Base-by-base conservation (phyloP, 2,113 vertebrate species). In the Tapirus terrestris region DNA sequence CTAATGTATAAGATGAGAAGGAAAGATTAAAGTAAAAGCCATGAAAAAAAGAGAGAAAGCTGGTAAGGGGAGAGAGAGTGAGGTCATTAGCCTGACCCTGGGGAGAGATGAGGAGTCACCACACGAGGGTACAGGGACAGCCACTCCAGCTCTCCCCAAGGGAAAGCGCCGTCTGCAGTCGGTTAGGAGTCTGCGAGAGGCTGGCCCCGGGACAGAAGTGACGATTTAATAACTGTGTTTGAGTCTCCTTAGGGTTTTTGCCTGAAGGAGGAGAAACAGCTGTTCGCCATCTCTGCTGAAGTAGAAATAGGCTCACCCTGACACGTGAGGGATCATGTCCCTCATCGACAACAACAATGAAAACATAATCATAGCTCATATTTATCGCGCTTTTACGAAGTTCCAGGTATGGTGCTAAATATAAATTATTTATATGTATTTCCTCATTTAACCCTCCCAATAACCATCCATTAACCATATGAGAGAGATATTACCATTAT, bases 211-310 rank as follows among this genome's bases (percentile, higher is more conserved):
- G 76, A 61, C 31, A 23, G 88, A 91, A 68, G 39, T 3, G 31
- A 87, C 5, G 10, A 48, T 81, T 90, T 83, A 70, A 76, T 60
- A 65, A 53, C 96, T 56, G 12, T 68, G 70, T 65, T 68, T 8
- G 39, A 76, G 75, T 65, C 94, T 94, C 73, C 63, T 61, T 60
- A 29, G 89, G 56, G 70, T 20, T 13, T 39, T 81, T 75, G 60
- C 80, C 51, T 60, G 91, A 48, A 80, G 70, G 61, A 23, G 0
- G 83, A 68, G 87, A 92, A 79, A 87, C 91, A 85, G 95, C 48
- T 96, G 61, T 88, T 89, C 84, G 65, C 77, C 39, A 14, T 94
- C 60, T 76, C 68, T 4, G 1, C 89, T 60, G 70, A 86, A 91
- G 53, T n/a, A 17, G 95, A 81, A 72, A 31, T 16, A 63, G 82